A percentile compares a stretch with the other conserved stretches of the same genome.
phyloP scores from a whole-genome alignment of 2,797 vertebrate species.

The Sternarchorhynchus goeldii region DNA sequence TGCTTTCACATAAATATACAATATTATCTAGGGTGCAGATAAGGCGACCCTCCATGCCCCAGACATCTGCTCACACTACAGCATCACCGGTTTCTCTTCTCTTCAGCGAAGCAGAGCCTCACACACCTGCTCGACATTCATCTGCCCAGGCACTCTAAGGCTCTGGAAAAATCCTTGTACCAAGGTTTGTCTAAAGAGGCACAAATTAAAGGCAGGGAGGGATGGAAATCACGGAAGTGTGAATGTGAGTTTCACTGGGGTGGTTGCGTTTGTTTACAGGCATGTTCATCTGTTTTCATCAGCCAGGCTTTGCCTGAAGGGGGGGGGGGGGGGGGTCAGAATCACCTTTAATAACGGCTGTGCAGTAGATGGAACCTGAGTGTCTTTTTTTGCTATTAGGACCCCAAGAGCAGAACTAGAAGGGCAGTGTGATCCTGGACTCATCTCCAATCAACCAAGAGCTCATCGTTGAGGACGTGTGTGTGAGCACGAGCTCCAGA shows the following conservation, averaged over 20 bases:
- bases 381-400: constrained; percentile 22
- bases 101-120: constrained; percentile 10
- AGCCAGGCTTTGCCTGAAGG: constrained; percentile 24
- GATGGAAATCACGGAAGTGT: neutral
- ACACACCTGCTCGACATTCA: constrained; percentile 24
- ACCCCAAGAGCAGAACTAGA: neutral
- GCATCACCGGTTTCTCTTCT: neutral
- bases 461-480: neutral
- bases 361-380: constrained; percentile 31
- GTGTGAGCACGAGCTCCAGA: too few relatives aligned
- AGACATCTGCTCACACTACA: constrained; percentile 3
- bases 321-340: neutral
- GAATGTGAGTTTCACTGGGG: constrained; percentile 30
- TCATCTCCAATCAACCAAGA: neutral
- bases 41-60: constrained; percentile 16
- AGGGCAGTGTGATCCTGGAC: neutral
- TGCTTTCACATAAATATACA: constrained; percentile 7
- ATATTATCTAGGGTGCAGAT: constrained; percentile 14
- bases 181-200: constrained; percentile 9
- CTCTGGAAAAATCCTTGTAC: neutral
- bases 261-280: constrained; percentile 44
- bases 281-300: constrained; percentile 41
- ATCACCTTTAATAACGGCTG: constrained; percentile 23
- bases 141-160: neutral
- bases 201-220: constrained; percentile 7